Conservation (phyloP, 2,797 vertebrate genomes). For the Schizopygopsis malacanthus region DNA sequence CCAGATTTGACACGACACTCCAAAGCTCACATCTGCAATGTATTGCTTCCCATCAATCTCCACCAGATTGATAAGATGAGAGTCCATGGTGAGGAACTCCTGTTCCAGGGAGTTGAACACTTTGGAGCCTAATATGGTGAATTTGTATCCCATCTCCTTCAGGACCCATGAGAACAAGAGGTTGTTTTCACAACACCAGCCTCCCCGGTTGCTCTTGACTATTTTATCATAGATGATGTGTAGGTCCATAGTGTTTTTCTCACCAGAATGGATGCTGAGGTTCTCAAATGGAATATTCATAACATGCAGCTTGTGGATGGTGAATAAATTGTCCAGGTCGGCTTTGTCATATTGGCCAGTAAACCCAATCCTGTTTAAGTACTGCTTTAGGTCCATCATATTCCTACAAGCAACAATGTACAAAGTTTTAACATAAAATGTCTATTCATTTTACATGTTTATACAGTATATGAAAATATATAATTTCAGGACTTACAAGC, state of each 20-base stretch:
- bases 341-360: slow-evolving; percentile 65
- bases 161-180: slow-evolving; percentile 84
- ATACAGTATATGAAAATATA: neutral
- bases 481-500: neutral
- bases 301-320: slow-evolving; percentile 80
- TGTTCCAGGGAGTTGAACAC: slow-evolving; percentile 65
- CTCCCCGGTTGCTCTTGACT: slow-evolving; percentile 80
- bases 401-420: slow-evolving; percentile 35
- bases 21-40: slow-evolving; percentile 82
- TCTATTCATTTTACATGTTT: neutral
- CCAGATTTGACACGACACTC: slow-evolving; percentile 81
- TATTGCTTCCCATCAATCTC: slow-evolving; percentile 75
- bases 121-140: slow-evolving; percentile 69
- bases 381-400: slow-evolving; percentile 84
- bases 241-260: slow-evolving; percentile 75
- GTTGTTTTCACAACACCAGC: slow-evolving; percentile 89
- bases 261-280: slow-evolving; percentile 87
- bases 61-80: slow-evolving; percentile 81
- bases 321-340: slow-evolving; percentile 79
- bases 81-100: neutral
- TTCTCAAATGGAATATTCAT: slow-evolving; percentile 85
- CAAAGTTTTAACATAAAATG: neutral
- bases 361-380: slow-evolving; percentile 87
- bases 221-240: slow-evolving; percentile 79
- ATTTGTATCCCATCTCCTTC: slow-evolving; percentile 79